Percentiles rank a stretch among this genome's conserved stretches.
These are phyloP conservation scores for Pangasius sanitwongsei DNA, from an alignment of 2,797 vertebrate species.

Conservation along the genomic window DNA sequence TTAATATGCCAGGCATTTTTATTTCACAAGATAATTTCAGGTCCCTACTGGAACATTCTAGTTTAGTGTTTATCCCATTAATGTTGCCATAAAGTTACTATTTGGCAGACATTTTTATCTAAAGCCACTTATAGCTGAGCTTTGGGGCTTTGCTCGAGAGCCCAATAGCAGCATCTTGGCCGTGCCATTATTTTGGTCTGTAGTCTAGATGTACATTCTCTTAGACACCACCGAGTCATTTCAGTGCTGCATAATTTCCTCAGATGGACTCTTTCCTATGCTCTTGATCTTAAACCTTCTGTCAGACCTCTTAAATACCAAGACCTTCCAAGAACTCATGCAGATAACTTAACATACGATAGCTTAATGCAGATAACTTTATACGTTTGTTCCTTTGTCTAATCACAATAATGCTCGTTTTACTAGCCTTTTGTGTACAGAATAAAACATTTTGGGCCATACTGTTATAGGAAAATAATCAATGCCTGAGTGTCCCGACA, in stretches of 20 bases:
- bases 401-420: not conserved
- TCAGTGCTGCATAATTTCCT: not conserved
- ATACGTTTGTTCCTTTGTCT: not conserved
- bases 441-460: too few species aligned
- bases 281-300: not conserved
- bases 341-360: not conserved
- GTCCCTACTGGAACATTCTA: slow-evolving; percentile 13
- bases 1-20: not conserved
- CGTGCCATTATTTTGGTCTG: not conserved
- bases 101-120: slow-evolving; percentile 11
- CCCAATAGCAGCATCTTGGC: not conserved
- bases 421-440: not conserved
- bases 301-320: not conserved
- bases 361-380: not conserved
- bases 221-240: not conserved
- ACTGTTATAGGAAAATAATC: not conserved
- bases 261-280: not conserved
- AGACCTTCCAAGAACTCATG: not conserved
- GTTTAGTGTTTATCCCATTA: slow-evolving; percentile 32
- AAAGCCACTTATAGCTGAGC: slow-evolving; percentile 9
- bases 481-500: not conserved
- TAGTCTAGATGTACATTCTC: not conserved
- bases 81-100: not conserved
- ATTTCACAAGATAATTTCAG: not conserved
- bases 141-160: not conserved